These are phyloP conservation scores for Stictocephala bisonia DNA, from an alignment of 2,888 invertebrate species.

Conservation along the genomic window DNA sequence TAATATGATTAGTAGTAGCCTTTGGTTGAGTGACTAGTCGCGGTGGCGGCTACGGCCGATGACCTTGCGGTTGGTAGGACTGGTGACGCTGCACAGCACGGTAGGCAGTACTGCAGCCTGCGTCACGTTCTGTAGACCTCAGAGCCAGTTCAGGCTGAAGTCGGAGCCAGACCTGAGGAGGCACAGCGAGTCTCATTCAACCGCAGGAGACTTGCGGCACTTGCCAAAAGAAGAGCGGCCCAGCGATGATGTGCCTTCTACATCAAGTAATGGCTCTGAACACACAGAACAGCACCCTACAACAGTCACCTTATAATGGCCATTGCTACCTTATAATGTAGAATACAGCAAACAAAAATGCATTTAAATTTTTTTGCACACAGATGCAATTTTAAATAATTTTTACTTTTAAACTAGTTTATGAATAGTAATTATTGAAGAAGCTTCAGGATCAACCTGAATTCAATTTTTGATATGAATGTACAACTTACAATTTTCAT, in stretches of 20 bases:
- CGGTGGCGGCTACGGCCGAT: slow-evolving; percentile 5
- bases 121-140: slow-evolving; percentile 47
- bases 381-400: too few relatives aligned
- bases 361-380: background rate
- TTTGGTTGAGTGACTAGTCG: too few relatives aligned
- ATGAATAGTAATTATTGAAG: too few relatives aligned
- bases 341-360: slow-evolving; percentile 8
- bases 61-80: slow-evolving; percentile 10
- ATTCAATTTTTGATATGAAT: too few relatives aligned
- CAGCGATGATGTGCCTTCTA: slow-evolving; percentile 48
- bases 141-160: slow-evolving; percentile 55
- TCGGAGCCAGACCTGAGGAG: slow-evolving; percentile 53
- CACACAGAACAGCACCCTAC: too few relatives aligned
- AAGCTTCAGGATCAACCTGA: too few relatives aligned
- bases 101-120: slow-evolving; percentile 42
- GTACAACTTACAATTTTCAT: too few relatives aligned
- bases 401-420: too few relatives aligned
- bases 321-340: too few relatives aligned
- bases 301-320: too few relatives aligned
- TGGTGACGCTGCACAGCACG: slow-evolving; percentile 36
- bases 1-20: too few relatives aligned
- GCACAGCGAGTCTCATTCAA: slow-evolving; percentile 57
- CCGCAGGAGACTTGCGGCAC: slow-evolving; percentile 53
- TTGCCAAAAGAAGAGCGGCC: slow-evolving; percentile 53
- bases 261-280: slow-evolving; percentile 49